Evolutionary conservation across 2,113 vertebrate species (phyloP), one percentile per base, ranked within the genome.

Genomic region (Aptenodytes forsteri): DNA sequence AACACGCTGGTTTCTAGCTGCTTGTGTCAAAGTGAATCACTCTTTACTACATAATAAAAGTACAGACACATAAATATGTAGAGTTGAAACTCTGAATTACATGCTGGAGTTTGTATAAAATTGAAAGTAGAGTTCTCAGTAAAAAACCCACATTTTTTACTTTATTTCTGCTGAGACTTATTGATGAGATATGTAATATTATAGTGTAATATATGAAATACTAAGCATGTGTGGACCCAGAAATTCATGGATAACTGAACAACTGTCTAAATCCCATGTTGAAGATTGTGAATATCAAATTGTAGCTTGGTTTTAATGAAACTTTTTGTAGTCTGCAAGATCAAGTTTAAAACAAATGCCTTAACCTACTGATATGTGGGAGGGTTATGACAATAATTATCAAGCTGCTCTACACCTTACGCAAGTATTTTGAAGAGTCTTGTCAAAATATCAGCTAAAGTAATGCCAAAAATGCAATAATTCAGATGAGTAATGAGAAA

Each of bases 381-480:
- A 95, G 72, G 56, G 22, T 84, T 96, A 66, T 87, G 93, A 80
- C 76, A 96, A 84, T 91, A 93, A 77, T 87, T 92, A 89, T 40
- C 54, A 72, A 84, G 83, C 59, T 95, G 42, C 10, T 13, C 42
- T 89, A 61, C 22, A 65, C 58, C 56, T 96, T 89, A 27, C 0
- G 0, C 42, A 87, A 71, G 70, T 76, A 80, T 96, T 93, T 95
- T 69, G 83, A 89, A 81, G 58, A 80, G 32, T 61, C 83, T 62
- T 94, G 93, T 94, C 94, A 96, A 95, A 97, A 96, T 90, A 82
- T 10, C 62, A 55, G 49, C 66, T 83, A 83, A 87, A 76, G 76
- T 71, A 78, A 56, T 80, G 70, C 66, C 40, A 72, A 55, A 96
- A 87, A 46, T 30, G 61, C 54, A 46, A 0, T 69, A 42, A 83